These are phyloP conservation scores for Caenorhabditis japonica DNA, from an alignment of 2,888 invertebrate species.

Conservation along the genomic window DNA sequence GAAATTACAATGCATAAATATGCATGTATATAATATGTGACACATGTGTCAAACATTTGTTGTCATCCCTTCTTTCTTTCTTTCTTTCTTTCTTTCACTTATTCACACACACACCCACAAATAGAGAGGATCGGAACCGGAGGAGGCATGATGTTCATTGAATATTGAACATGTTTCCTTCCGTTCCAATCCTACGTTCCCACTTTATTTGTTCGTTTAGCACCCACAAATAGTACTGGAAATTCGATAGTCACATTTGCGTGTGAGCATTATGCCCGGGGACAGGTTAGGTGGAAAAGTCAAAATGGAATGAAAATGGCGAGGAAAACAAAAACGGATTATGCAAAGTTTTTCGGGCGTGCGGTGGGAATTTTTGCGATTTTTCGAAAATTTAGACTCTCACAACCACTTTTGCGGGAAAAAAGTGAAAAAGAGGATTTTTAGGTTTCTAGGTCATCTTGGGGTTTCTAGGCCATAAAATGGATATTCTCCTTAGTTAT, in stretches of 20 bases:
- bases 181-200: background rate
- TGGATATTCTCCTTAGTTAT: too few species aligned
- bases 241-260: constrained; percentile 27
- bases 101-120: too few species aligned
- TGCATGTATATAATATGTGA: constrained; percentile 7
- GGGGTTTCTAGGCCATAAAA: too few species aligned
- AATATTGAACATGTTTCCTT: constrained; percentile 43
- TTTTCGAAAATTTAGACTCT: too few species aligned
- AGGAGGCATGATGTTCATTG: constrained; percentile 56
- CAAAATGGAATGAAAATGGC: constrained; percentile 9
- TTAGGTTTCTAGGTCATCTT: too few species aligned
- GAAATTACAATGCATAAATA: constrained; percentile 51
- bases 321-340: constrained; percentile 6
- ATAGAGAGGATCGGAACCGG: too few species aligned
- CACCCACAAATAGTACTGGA: background rate
- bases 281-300: background rate
- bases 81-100: too few species aligned
- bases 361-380: background rate
- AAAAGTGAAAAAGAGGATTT: too few species aligned
- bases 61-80: background rate
- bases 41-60: constrained; percentile 53
- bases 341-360: too few species aligned
- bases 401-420: too few species aligned
- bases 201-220: constrained; percentile 41
- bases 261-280: too few species aligned